Conservation (phyloP, 2,113 vertebrate genomes). For the Toxostoma redivivum region DNA sequence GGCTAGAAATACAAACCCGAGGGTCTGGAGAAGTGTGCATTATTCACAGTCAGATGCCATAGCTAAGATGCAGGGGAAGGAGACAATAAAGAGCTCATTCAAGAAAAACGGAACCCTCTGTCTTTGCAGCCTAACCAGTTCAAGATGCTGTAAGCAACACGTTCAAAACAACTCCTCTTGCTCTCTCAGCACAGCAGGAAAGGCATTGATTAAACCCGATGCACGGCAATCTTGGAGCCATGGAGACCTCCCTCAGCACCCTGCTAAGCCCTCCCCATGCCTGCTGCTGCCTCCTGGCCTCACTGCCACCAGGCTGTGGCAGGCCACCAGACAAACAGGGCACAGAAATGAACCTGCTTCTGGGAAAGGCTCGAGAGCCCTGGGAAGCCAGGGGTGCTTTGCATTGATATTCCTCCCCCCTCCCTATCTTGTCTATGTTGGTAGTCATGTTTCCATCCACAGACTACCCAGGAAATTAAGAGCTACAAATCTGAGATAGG, state of each 20-base stretch:
- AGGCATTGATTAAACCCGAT: neutral
- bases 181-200: neutral
- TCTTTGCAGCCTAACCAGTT: neutral
- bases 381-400: neutral
- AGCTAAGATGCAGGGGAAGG: neutral
- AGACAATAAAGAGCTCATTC: neutral
- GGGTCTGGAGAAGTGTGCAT: neutral
- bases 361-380: neutral
- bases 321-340: neutral
- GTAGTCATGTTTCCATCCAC: neutral
- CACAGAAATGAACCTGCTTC: neutral
- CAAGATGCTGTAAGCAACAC: neutral
- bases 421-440: neutral
- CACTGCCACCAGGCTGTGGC: neutral
- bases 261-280: rapidly evolving
- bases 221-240: rapidly evolving
- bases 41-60: conserved; percentile 18
- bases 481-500: neutral
- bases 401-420: neutral
- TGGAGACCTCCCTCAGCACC: neutral
- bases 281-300: neutral
- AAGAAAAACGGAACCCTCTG: neutral
- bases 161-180: neutral
- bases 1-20: neutral
- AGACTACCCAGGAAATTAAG: neutral